Percentiles rank a stretch among this genome's conserved stretches.
Evolutionary conservation across 2,113 vertebrate species (phyloP).

Genomic region (Anser brachyrhynchus): DNA sequence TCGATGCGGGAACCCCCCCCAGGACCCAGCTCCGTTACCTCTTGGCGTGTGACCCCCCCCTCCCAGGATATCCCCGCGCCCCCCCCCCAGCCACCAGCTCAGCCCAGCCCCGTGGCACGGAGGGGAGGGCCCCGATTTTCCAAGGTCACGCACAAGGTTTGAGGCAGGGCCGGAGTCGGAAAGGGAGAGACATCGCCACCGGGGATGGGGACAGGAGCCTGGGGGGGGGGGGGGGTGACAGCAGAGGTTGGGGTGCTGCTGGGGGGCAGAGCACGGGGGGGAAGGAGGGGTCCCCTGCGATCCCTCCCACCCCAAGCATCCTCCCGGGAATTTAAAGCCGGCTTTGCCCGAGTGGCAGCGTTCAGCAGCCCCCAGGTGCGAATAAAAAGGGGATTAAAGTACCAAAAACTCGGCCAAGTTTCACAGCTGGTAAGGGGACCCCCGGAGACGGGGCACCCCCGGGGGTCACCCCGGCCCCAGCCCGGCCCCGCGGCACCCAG

Average conservation of each 20-base stretch:
- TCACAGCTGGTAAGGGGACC: not conserved
- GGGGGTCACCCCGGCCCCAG: not conserved
- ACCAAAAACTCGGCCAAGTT: not conserved
- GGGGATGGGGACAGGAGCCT: accelerated
- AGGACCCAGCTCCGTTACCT: not conserved
- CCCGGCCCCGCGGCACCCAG: not conserved
- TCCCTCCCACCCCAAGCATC: conserved; percentile 31
- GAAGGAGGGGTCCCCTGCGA: conserved; percentile 28
- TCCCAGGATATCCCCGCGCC: not conserved
- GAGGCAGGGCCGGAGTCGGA: not conserved
- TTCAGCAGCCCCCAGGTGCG: not conserved
- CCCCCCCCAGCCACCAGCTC: accelerated
- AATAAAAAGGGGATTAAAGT: not conserved
- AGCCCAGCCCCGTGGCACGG: not conserved
- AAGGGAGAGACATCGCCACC: not conserved
- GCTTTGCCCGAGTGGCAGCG: not conserved
- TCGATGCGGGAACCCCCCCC: not conserved
- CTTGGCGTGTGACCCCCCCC: not conserved
- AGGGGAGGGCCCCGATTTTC: conserved; percentile 16
- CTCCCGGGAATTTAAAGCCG: conserved; percentile 46
- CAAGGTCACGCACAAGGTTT: conserved; percentile 56
- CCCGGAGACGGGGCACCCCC: not conserved
- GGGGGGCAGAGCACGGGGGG: not conserved
- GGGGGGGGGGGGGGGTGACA: not conserved
- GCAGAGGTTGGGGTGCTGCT: not conserved